Evolutionary conservation across 2,113 vertebrate genomes (phyloP), one percentile per base, ranked within the genome.

Genomic region (Numenius arquata): DNA sequence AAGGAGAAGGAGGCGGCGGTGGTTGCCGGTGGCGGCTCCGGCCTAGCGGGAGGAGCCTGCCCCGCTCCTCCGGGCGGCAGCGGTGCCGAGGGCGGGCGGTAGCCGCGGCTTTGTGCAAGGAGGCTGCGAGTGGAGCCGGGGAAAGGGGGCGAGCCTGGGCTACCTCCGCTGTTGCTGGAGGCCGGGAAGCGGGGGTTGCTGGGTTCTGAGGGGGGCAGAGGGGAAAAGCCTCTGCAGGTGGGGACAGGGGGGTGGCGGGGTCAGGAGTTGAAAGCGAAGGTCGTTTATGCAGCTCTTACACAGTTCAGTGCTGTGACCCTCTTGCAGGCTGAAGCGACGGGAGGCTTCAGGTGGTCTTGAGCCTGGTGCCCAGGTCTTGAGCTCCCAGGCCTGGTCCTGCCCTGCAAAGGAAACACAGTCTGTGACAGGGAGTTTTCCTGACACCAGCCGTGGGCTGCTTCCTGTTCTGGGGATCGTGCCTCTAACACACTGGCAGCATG

Each of bases 401-500:
- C 22, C 68, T n/a, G 48, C 62, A 5, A 14, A 34, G 18, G 29
- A 67, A 30, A 26, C 2, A 11, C 4, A 8, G 26, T 3, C 10
- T 5, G 27, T n/a, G 48, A 5, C 36, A 30, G 14, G 6, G 12
- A 20, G 2, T 12, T 30, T 29, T 26, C 29, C 53, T 36, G 59
- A 5, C 17, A 0, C 15, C 9, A 6, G 8, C 5, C 1, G 20
- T 7, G 53, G 17, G 5, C 18, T 4, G n/a, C 41, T 23, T 20
- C 34, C 58, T 25, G 14, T 4, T 5, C 12, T 4, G 53, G n/a
- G 40, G 23, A 18, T 34, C 7, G 3, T 8, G 52, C 8, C 45
- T 21, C 20, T n/a, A 34, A 17, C 2, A 22, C 22, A 0, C 25
- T 2, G 9, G 38, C 50, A 22, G 50, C 25, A 1, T 2, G 4